Conservation (phyloP, 2,888 invertebrate genomes). For the Bembecia ichneumoniformis region DNA sequence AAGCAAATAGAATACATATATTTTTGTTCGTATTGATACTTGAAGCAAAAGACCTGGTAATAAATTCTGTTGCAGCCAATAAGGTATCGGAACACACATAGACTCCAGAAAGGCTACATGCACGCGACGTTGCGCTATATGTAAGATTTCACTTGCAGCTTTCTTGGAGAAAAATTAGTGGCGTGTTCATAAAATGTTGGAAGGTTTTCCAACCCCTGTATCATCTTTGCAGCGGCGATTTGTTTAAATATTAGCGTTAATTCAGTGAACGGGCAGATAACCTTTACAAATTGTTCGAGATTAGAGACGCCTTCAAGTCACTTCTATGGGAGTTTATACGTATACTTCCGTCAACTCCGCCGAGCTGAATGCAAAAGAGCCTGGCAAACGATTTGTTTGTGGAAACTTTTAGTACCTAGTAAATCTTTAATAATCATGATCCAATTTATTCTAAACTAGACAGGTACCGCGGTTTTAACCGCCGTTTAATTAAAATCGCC, state of each 20-base stretch:
- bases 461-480: no score
- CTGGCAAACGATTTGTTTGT: not conserved
- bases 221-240: slow-evolving; percentile 12
- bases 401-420: not conserved
- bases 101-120: no score
- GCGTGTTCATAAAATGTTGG: not conserved
- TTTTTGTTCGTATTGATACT: no score
- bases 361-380: not conserved
- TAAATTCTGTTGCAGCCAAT: no score
- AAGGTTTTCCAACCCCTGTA: not conserved
- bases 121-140: no score
- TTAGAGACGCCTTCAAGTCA: slow-evolving; percentile 5
- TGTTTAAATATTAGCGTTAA: slow-evolving; percentile 18
- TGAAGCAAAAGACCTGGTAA: no score
- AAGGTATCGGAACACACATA: no score
- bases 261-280: slow-evolving; percentile 8
- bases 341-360: slow-evolving; percentile 1
- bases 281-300: slow-evolving; percentile 7
- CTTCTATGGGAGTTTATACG: slow-evolving; percentile 1
- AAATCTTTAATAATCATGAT: not conserved
- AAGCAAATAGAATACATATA: no score
- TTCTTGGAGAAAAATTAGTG: no score
- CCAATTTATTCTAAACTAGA: not conserved
- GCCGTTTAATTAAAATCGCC: no score
- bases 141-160: no score